Percentiles rank a stretch among this genome's conserved stretches.
These are phyloP conservation scores for Vireo griseus DNA, from an alignment of 2,797 vertebrate genomes.

Conservation along the genomic window DNA sequence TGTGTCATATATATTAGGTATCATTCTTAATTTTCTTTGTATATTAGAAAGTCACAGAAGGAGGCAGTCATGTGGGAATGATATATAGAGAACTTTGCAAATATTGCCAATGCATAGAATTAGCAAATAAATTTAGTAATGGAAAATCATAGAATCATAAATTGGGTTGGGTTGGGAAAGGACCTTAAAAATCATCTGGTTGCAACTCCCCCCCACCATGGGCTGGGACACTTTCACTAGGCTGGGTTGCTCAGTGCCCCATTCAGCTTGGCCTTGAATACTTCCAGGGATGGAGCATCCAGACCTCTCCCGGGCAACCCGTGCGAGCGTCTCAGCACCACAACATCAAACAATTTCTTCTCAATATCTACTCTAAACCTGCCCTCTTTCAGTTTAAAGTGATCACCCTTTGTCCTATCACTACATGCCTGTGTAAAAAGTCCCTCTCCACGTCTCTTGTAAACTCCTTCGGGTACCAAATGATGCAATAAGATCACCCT, in stretches of 20 bases:
- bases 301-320: not conserved
- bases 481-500: not conserved
- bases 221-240: not conserved
- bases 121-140: not conserved
- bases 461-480: not conserved
- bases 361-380: not conserved
- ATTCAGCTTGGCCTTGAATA: not conserved
- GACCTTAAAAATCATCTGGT: not conserved
- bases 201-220: not conserved
- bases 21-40: not conserved
- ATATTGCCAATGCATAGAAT: not conserved
- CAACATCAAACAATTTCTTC: not conserved
- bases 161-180: not conserved
- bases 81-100: not conserved
- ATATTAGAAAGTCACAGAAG: not conserved
- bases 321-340: not conserved
- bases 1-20: not conserved
- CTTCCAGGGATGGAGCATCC: not conserved
- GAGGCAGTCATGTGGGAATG: not conserved
- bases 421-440: not conserved
- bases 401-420: not conserved
- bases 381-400: not conserved
- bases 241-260: not conserved
- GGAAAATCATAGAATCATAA: not conserved
- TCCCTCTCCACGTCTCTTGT: not conserved